A percentile compares a stretch with the other conserved stretches of the same genome.
These are phyloP conservation scores for Palaemon carinicauda DNA, from an alignment of 1,140 invertebrate genomes.

Conservation along the genomic window DNA sequence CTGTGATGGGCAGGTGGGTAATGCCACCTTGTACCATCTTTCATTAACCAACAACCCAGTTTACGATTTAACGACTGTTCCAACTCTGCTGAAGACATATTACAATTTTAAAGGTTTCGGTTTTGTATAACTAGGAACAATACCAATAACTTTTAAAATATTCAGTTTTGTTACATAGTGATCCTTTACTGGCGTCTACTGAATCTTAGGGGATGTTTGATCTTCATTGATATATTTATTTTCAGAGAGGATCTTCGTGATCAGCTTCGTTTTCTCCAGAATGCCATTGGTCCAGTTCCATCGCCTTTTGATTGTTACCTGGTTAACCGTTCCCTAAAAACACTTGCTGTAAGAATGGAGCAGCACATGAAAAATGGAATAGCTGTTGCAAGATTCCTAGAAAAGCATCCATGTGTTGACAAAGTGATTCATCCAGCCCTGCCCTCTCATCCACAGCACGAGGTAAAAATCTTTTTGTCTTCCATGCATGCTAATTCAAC, in stretches of 20 bases:
- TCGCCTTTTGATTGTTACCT: constrained; percentile 96
- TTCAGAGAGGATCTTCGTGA: constrained; percentile 74
- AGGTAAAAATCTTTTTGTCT: constrained; percentile 62
- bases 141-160: neutral
- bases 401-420: constrained; percentile 78
- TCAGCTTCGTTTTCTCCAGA: constrained; percentile 86
- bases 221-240: neutral
- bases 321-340: constrained; percentile 94
- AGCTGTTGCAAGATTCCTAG: constrained; percentile 81
- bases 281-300: constrained; percentile 90
- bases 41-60: too few species aligned
- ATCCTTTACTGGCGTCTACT: neutral
- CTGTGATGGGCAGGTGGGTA: too few species aligned
- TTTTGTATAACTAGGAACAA: too few species aligned
- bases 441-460: constrained; percentile 90
- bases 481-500: neutral
- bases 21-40: too few species aligned
- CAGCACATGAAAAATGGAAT: constrained; percentile 83
- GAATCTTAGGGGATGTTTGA: neutral
- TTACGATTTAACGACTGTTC: too few species aligned
- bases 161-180: neutral
- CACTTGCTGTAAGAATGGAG: constrained; percentile 89
- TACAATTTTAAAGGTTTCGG: too few species aligned
- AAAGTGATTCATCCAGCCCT: constrained; percentile 88
- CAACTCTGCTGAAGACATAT: too few species aligned